Conservation (phyloP, 2,797 vertebrate species). For the Pseudomugil tenellus region DNA sequence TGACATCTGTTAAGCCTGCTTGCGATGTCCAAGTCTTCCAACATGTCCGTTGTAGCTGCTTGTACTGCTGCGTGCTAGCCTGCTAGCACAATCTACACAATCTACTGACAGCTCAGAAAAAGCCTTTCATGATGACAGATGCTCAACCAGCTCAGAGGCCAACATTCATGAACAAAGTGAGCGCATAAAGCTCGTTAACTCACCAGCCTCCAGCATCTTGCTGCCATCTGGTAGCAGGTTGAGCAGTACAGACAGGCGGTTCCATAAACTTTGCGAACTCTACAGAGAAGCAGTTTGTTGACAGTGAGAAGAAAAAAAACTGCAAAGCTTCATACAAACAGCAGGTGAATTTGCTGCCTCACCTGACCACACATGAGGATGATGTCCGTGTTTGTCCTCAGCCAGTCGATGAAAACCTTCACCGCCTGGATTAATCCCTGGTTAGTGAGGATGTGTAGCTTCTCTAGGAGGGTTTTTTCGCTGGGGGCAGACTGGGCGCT, state of each 20-base stretch:
- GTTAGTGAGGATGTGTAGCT: constrained; percentile 89
- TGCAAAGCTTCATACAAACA: neutral
- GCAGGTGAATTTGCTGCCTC: neutral
- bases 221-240: constrained; percentile 92
- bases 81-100: too few relatives aligned
- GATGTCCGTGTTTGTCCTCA: constrained; percentile 95
- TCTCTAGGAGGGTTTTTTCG: constrained; percentile 91
- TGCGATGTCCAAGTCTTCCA: too few relatives aligned
- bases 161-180: constrained; percentile 6
- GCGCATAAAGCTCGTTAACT: constrained; percentile 43
- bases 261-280: constrained; percentile 99
- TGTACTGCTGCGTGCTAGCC: too few relatives aligned
- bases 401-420: constrained; percentile 96
- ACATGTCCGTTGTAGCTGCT: too few relatives aligned
- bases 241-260: constrained; percentile 94
- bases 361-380: constrained; percentile 97
- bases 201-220: constrained; percentile 93
- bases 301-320: neutral
- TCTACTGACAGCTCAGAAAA: too few relatives aligned
- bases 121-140: too few relatives aligned
- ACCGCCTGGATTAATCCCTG: constrained; percentile 93
- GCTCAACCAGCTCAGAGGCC: neutral
- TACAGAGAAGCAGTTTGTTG: constrained; percentile 55
- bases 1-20: too few relatives aligned
- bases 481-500: constrained; percentile 87